phyloP scores from a whole-genome alignment of 2,888 invertebrate genomes.

The Lasius platythorax region DNA sequence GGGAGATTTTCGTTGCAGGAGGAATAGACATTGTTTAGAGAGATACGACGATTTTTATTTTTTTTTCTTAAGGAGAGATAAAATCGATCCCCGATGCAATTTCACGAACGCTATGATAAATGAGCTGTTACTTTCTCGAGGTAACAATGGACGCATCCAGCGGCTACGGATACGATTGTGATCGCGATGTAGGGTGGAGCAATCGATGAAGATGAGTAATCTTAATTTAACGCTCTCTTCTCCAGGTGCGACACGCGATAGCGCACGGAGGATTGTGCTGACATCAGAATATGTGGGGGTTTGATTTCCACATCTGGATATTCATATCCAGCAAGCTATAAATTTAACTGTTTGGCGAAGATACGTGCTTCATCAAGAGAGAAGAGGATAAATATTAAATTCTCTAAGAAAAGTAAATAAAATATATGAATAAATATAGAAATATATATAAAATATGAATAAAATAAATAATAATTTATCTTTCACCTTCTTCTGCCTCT shows the following conservation, averaged over 20 bases:
- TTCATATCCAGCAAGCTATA: neutral
- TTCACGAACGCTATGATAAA: conserved; percentile 25
- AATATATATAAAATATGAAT: neutral
- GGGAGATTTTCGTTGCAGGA: neutral
- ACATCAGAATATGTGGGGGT: neutral
- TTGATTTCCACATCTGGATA: neutral
- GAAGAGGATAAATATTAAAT: neutral
- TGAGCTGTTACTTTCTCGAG: conserved; percentile 29
- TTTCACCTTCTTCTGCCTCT: too few species aligned
- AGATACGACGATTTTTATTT: conserved; percentile 7
- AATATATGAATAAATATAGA: neutral
- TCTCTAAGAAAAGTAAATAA: conserved; percentile 8
- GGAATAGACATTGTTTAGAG: conserved; percentile 17
- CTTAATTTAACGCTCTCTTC: conserved; percentile 38
- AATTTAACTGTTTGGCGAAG: neutral
- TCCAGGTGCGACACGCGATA: conserved; percentile 38
- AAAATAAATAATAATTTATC: neutral
- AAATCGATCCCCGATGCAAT: conserved; percentile 16
- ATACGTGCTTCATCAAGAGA: neutral
- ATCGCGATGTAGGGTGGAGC: conserved; percentile 8
- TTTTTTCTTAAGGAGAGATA: conserved; percentile 1
- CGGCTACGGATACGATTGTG: conserved; percentile 29
- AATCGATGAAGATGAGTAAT: conserved; percentile 47
- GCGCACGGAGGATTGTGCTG: neutral
- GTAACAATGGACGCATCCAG: conserved; percentile 32